Conservation (phyloP, 64 coral and sea anemone species). For the Platygyra sinensis region DNA sequence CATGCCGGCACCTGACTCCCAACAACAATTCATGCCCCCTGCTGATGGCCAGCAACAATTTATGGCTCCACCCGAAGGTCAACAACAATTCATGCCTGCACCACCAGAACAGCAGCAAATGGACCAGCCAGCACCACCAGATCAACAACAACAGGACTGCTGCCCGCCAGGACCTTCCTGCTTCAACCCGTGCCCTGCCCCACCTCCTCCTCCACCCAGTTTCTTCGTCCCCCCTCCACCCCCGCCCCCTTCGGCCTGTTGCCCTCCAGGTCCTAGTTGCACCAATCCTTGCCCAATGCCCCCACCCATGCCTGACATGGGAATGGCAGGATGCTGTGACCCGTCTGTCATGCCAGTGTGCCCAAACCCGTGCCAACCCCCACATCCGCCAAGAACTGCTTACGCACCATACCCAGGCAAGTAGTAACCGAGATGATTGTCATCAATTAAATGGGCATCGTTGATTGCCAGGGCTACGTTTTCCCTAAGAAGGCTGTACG, state of each 20-base stretch:
- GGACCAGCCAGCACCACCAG: neutral
- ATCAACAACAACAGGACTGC: conserved; percentile 51
- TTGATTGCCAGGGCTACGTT: too few relatives aligned
- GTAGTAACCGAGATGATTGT: neutral
- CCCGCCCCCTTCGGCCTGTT: conserved; percentile 8
- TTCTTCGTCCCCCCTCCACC: conserved; percentile 17
- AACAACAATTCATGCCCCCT: neutral
- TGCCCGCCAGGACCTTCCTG: conserved; percentile 52
- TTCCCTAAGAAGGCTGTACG: too few relatives aligned
- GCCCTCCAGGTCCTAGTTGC: neutral
- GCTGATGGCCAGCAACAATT: conserved; percentile 20
- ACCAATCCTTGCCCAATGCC: conserved; percentile 3
- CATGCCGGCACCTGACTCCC: conserved; percentile 21
- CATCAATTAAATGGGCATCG: too few relatives aligned
- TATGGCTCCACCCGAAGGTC: neutral
- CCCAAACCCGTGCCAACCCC: conserved; percentile 74
- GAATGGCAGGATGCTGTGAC: conserved; percentile 76
- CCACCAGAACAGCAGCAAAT: conserved; percentile 17
- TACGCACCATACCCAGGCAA: conserved; percentile 86
- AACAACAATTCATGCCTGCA: neutral
- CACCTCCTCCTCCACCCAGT: conserved; percentile 41
- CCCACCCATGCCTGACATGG: conserved; percentile 52
- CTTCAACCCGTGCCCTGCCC: conserved; percentile 57
- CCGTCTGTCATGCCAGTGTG: conserved; percentile 64
- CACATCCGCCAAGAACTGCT: conserved; percentile 54